Evolutionary conservation across 1,140 invertebrate species (phyloP).

Genomic region (Zelostemma sp.): DNA sequence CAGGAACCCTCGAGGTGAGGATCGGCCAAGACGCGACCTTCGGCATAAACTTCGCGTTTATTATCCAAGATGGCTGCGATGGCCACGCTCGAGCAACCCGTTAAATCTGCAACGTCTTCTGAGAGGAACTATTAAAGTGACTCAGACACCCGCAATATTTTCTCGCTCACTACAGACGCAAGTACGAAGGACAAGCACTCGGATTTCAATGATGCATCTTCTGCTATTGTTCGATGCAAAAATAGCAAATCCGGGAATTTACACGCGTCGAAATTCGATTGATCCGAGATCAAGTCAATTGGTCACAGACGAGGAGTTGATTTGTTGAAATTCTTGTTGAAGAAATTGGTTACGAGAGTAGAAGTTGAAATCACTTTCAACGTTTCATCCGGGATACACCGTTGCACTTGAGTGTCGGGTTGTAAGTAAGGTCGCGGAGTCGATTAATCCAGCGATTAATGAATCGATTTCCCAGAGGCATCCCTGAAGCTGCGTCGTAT

Average conservation of each 20-base stretch:
- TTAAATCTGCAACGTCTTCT: constrained; percentile 44
- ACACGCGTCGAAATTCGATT: no score
- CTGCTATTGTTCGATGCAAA: no score
- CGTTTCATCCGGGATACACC: background rate
- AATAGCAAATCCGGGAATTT: no score
- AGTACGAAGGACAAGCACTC: no score
- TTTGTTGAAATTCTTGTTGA: no score
- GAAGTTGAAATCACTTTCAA: background rate
- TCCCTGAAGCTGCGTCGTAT: constrained; percentile 34
- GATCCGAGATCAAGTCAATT: no score
- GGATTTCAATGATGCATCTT: no score
- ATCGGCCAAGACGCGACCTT: constrained; percentile 50
- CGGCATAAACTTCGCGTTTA: constrained; percentile 50
- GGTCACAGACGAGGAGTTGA: no score
- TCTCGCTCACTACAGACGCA: constrained; percentile 10
- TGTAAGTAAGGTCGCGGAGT: constrained; percentile 29
- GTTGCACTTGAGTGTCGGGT: constrained; percentile 12
- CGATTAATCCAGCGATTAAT: constrained; percentile 54
- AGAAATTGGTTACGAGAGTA: no score
- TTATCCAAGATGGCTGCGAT: constrained; percentile 44
- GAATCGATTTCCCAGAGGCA: constrained; percentile 45
- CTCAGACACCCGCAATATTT: constrained; percentile 22
- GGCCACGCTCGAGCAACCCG: constrained; percentile 35
- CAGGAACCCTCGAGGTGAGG: constrained; percentile 50
- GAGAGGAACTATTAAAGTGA: constrained; percentile 25